Evolutionary conservation across 1,140 invertebrate genomes (phyloP).

Genomic region (Temnothorax nylanderi): DNA sequence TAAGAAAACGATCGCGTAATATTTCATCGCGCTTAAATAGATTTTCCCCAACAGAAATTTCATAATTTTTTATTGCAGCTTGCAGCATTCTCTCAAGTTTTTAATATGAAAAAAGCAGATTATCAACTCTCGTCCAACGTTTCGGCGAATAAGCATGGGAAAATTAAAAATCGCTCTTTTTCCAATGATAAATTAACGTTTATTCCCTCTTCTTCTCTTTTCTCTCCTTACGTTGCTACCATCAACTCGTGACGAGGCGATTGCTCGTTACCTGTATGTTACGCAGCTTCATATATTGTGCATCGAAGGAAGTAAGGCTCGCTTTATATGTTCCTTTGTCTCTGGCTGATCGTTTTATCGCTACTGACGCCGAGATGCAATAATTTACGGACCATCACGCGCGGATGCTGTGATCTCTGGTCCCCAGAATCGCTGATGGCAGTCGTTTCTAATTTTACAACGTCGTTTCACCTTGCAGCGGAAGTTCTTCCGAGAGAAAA

Average conservation of each 20-base stretch:
- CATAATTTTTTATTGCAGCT: not conserved
- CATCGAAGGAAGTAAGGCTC: not conserved
- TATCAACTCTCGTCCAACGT: not conserved
- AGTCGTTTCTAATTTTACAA: slow-evolving; percentile 4
- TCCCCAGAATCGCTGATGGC: not conserved
- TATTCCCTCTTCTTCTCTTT: not conserved
- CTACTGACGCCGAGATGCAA: slow-evolving; percentile 38
- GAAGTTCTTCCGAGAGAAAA: not conserved
- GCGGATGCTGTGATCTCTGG: not conserved
- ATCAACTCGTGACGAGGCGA: not conserved
- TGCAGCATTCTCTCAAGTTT: not conserved
- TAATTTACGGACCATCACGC: slow-evolving; percentile 24
- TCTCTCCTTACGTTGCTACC: not conserved
- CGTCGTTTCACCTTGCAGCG: not conserved
- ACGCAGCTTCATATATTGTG: slow-evolving; percentile 29
- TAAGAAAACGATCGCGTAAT: not conserved
- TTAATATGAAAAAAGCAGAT: not conserved
- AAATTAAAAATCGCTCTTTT: not conserved
- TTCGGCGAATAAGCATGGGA: not conserved
- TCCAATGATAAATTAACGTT: not conserved
- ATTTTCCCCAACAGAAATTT: not conserved
- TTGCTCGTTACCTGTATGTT: slow-evolving; percentile 23
- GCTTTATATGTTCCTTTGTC: slow-evolving; percentile 42
- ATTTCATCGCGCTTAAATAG: not conserved
- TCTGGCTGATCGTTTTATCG: slow-evolving; percentile 8